phyloP scores from a whole-genome alignment of 2,888 invertebrate genomes.

The Volucella inanis region DNA sequence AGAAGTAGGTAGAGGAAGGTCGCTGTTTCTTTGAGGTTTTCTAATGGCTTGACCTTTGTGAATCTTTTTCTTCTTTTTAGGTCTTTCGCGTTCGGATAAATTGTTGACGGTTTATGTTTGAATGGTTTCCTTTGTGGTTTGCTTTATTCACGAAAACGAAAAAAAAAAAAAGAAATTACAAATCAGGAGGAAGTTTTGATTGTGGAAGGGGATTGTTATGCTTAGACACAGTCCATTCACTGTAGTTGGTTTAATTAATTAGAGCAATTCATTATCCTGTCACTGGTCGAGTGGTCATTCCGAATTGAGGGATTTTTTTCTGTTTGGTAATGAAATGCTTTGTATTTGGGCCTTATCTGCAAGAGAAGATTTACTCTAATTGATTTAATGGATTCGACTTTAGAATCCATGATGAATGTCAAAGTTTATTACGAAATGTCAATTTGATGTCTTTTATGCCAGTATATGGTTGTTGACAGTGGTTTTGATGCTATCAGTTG shows the following conservation, averaged over 20 bases:
- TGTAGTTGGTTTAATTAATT: slow-evolving; percentile 6
- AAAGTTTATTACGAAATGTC: too few species aligned
- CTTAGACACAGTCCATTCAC: neutral
- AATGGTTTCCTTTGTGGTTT: slow-evolving; percentile 29
- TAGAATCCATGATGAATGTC: too few species aligned
- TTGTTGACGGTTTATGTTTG: slow-evolving; percentile 31
- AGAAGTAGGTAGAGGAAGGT: neutral
- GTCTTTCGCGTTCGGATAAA: neutral
- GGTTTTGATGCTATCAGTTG: too few species aligned
- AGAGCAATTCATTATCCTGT: neutral
- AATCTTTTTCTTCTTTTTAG: neutral
- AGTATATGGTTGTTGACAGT: too few species aligned
- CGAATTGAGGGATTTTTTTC: neutral
- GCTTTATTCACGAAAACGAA: slow-evolving; percentile 3
- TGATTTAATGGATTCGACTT: too few species aligned
- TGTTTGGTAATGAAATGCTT: neutral
- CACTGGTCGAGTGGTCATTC: neutral
- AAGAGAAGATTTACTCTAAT: too few species aligned
- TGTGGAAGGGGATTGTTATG: too few species aligned
- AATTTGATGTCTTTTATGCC: too few species aligned
- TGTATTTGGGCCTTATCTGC: too few species aligned
- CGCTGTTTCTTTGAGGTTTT: slow-evolving; percentile 20
- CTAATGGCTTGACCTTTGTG: slow-evolving; percentile 20
- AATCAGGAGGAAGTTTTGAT: too few species aligned
- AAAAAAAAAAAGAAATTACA: neutral